These are phyloP conservation scores for Noctua janthe DNA, from an alignment of 2,888 invertebrate genomes.

Conservation along the genomic window DNA sequence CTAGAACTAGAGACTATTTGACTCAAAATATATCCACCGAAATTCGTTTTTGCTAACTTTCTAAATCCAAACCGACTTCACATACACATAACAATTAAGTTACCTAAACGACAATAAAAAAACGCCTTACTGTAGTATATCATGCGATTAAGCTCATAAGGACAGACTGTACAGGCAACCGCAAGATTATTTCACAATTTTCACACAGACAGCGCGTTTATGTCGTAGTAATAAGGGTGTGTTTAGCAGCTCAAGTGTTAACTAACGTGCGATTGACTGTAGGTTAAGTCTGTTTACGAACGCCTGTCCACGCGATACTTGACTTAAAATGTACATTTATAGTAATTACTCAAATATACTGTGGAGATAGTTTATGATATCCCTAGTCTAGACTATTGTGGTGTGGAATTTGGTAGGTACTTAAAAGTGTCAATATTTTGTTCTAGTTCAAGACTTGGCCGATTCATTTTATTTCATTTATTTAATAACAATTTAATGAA, in stretches of 20 bases:
- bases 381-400: neutral
- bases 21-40: neutral
- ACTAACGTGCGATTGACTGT: neutral
- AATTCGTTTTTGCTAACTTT: conserved; percentile 20
- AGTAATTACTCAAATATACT: conserved; percentile 16
- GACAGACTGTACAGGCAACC: conserved; percentile 9
- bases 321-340: conserved; percentile 7
- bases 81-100: conserved; percentile 11
- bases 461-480: too few relatives aligned
- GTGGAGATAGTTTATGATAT: neutral
- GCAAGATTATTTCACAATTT: neutral
- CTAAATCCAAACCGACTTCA: conserved; percentile 17
- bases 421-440: too few relatives aligned
- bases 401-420: too few relatives aligned
- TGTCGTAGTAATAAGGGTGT: neutral
- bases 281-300: conserved; percentile 37
- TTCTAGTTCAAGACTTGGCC: too few relatives aligned
- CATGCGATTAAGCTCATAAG: conserved; percentile 55
- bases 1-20: neutral
- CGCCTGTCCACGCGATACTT: conserved; percentile 43
- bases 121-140: conserved; percentile 28
- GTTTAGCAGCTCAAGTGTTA: neutral
- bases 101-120: conserved; percentile 21
- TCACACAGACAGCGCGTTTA: neutral
- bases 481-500: too few relatives aligned